Evolutionary conservation across 2,797 vertebrate species (phyloP).

Genomic region (Synaphobranchus kaupii): DNA sequence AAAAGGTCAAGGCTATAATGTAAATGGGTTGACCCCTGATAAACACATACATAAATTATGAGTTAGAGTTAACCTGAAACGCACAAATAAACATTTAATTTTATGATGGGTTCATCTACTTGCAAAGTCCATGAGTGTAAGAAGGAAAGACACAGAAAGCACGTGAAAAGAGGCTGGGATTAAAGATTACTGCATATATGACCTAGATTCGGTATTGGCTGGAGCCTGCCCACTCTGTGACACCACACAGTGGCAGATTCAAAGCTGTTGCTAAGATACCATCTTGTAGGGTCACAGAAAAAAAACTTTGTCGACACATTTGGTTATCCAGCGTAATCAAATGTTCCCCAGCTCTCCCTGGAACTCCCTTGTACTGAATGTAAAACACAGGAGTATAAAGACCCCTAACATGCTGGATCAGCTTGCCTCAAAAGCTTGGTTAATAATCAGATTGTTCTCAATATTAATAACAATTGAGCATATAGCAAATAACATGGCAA

Average conservation of each 20-base stretch:
- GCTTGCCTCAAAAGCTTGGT: not conserved
- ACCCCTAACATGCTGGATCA: not conserved
- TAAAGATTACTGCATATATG: conserved; percentile 57
- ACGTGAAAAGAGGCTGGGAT: conserved; percentile 50
- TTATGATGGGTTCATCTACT: not conserved
- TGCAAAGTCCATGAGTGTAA: conserved; percentile 27
- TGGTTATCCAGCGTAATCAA: not conserved
- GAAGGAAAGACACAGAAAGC: conserved; percentile 38
- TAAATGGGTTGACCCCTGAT: not conserved
- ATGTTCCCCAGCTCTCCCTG: not conserved
- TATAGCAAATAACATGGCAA: not conserved
- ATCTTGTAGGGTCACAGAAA: conserved; percentile 4
- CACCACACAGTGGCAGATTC: conserved; percentile 15
- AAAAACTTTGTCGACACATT: not conserved
- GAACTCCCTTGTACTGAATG: not conserved
- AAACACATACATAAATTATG: not conserved
- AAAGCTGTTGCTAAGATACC: conserved; percentile 28
- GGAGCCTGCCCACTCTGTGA: not conserved
- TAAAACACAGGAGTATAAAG: not conserved
- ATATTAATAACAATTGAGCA: not conserved
- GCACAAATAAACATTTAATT: not conserved
- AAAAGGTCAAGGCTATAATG: not conserved
- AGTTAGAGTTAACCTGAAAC: not conserved
- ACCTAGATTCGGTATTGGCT: conserved; percentile 50
- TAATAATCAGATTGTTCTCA: not conserved